These are phyloP conservation scores for Lathronympha strigana DNA, from an alignment of 2,888 invertebrate species.

Conservation along the genomic window DNA sequence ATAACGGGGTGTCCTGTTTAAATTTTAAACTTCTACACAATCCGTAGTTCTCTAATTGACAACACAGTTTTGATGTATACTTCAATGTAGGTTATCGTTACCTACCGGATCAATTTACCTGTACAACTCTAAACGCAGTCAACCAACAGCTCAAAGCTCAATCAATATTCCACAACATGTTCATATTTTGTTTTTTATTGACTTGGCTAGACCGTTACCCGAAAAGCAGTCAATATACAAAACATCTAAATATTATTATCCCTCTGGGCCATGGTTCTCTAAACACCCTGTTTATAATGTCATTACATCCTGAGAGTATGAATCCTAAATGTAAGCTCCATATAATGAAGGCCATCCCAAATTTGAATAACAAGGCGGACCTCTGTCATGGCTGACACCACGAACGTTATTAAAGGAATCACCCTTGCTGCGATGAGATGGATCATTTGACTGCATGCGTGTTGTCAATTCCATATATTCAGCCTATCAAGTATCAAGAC, in stretches of 20 bases:
- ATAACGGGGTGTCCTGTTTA: too few relatives aligned
- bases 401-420: slow-evolving; percentile 36
- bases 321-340: slow-evolving; percentile 21
- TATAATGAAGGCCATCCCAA: slow-evolving; percentile 21
- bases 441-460: slow-evolving; percentile 4
- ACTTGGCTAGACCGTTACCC: neutral
- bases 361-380: slow-evolving; percentile 40
- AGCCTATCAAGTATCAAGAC: neutral
- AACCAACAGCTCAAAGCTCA: too few relatives aligned
- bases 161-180: too few relatives aligned
- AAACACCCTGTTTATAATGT: neutral
- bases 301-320: slow-evolving; percentile 16
- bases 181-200: too few relatives aligned
- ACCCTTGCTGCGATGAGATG: slow-evolving; percentile 14
- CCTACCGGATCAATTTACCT: too few relatives aligned
- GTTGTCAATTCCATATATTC: neutral
- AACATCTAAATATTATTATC: too few relatives aligned
- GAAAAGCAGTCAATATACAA: too few relatives aligned
- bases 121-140: too few relatives aligned
- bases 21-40: too few relatives aligned
- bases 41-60: too few relatives aligned
- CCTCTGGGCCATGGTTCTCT: neutral
- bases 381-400: slow-evolving; percentile 32
- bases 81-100: too few relatives aligned
- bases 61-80: too few relatives aligned